Evolutionary conservation across 2,888 invertebrate genomes (phyloP), one percentile per base, ranked within the genome.

Genomic region (Scaptomyza parva): DNA sequence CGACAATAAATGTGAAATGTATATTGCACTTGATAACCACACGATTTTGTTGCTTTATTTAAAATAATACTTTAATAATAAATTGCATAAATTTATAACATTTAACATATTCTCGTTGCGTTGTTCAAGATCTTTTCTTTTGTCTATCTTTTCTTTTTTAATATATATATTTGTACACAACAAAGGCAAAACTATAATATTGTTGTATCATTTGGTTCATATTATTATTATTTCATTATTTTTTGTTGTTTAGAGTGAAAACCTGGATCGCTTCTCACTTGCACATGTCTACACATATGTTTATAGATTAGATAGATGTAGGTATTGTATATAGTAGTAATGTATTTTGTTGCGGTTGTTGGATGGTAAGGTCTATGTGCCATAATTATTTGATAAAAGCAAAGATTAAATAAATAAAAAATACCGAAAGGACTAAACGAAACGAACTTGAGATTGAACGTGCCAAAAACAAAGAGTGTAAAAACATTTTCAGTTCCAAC

Each of bases 51-150:
- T 72, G 68, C 72, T 82, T 83, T 83, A 83, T 83, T 83, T 81
- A 71, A 82, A 76, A 83, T 83, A 83, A 80, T 89, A 89, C 89
- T 89, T 87, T 83, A 78, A 83, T 88, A 88, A 78, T 87, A 81
- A 85, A 88, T 88, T 88, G 88, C 88, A 88, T 88, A 79, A 86
- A 80, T 86, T 80, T 68, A 86, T 89, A 89, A 88, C 87, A 89
- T 89, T 89, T 82, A 89, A 89, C 89, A 89, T 80, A 88, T 89
- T 87, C 70, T 71, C 71, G 69, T 62, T 85, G 77, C 69, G 55
- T 61, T 76, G 65, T 39, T 58, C 63, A 55, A 59, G 28, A 43
- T 68, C 53, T 45, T 43, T 52, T 55, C 47, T 61, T 26, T 35
- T 62, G 40, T 68, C 53, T 45, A 40, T 52, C 53, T 50, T 61